These are phyloP conservation scores for Coenobita brevimanus DNA, from an alignment of 1,140 invertebrate species.

Conservation along the genomic window DNA sequence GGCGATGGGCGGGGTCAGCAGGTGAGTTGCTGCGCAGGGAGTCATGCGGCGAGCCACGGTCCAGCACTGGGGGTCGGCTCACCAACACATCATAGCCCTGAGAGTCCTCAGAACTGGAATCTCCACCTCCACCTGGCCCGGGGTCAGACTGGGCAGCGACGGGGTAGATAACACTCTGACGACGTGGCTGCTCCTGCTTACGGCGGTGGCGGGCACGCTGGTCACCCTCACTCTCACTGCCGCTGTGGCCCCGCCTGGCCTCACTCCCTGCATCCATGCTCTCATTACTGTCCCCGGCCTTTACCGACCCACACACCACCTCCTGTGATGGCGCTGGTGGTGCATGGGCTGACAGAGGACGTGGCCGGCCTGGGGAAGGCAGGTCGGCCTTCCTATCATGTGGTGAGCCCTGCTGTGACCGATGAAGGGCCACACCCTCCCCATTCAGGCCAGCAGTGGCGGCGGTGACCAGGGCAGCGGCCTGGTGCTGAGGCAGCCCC, in stretches of 20 bases:
- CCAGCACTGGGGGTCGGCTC: neutral
- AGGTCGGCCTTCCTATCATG: constrained; percentile 22
- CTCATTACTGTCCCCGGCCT: neutral
- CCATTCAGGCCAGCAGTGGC: constrained; percentile 50
- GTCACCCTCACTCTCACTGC: constrained; percentile 65
- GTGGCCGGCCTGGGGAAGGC: constrained; percentile 38
- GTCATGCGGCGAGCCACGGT: constrained; percentile 43
- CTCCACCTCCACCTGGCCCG: neutral
- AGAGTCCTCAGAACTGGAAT: constrained; percentile 66
- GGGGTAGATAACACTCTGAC: constrained; percentile 68
- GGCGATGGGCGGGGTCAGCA: constrained; percentile 15
- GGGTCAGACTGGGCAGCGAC: constrained; percentile 29
- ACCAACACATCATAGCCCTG: constrained; percentile 60
- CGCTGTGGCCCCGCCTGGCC: constrained; percentile 48
- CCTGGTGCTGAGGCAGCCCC: constrained; percentile 30
- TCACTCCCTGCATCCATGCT: constrained; percentile 28
- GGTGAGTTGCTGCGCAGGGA: constrained; percentile 46
- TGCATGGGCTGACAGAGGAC: constrained; percentile 1
- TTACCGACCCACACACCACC: neutral
- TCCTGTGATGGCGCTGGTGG: constrained; percentile 7
- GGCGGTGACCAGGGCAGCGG: constrained; percentile 32
- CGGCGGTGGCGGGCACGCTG: constrained; percentile 64
- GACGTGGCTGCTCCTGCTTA: constrained; percentile 68
- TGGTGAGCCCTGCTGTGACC: constrained; percentile 39
- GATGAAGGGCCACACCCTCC: constrained; percentile 38